A percentile compares a stretch with the other conserved stretches of the same genome.
phyloP scores from a whole-genome alignment of 92 coral and sea anemone genomes.

The Nematostella vectensis region DNA sequence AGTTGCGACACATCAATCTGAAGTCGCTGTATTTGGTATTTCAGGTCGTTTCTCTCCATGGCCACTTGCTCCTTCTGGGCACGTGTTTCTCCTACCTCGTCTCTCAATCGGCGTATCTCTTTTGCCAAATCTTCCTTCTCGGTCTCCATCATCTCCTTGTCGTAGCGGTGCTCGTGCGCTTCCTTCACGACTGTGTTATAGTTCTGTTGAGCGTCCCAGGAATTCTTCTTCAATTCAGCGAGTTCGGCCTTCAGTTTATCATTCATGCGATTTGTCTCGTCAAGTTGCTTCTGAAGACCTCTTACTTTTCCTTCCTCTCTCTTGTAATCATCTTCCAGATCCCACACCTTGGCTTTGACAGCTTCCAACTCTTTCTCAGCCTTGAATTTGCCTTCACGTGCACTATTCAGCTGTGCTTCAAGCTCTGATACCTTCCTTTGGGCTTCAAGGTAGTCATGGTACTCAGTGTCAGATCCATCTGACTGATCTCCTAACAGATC shows the following conservation, averaged over 20 bases:
- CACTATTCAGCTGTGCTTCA: slow-evolving; percentile 47
- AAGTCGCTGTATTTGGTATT: slow-evolving; percentile 45
- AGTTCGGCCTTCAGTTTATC: slow-evolving; percentile 69
- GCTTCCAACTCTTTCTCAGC: slow-evolving; percentile 45
- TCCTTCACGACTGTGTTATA: slow-evolving; percentile 44
- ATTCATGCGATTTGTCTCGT: slow-evolving; percentile 63
- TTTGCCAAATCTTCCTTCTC: slow-evolving; percentile 57
- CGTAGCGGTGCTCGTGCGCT: slow-evolving; percentile 31
- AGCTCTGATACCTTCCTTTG: slow-evolving; percentile 37
- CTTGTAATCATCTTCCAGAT: slow-evolving; percentile 58
- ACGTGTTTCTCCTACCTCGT: slow-evolving; percentile 41
- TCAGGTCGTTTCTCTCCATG: slow-evolving; percentile 61
- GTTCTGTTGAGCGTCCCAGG: slow-evolving; percentile 66
- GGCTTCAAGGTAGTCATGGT: slow-evolving; percentile 27
- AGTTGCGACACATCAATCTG: slow-evolving; percentile 48
- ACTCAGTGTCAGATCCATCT: slow-evolving; percentile 29
- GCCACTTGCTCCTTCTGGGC: slow-evolving; percentile 49
- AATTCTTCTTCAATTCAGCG: slow-evolving; percentile 54
- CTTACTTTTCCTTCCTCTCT: slow-evolving; percentile 45
- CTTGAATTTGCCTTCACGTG: slow-evolving; percentile 34
- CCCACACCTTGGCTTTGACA: slow-evolving; percentile 53
- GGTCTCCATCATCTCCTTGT: slow-evolving; percentile 40
- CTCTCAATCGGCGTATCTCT: slow-evolving; percentile 55
- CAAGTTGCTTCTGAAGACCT: slow-evolving; percentile 36
- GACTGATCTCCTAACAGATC: slow-evolving; percentile 39